Evolutionary conservation across 2,113 vertebrate genomes (phyloP), one percentile per base, ranked within the genome.

Genomic region (Phylloscopus trochiloides): DNA sequence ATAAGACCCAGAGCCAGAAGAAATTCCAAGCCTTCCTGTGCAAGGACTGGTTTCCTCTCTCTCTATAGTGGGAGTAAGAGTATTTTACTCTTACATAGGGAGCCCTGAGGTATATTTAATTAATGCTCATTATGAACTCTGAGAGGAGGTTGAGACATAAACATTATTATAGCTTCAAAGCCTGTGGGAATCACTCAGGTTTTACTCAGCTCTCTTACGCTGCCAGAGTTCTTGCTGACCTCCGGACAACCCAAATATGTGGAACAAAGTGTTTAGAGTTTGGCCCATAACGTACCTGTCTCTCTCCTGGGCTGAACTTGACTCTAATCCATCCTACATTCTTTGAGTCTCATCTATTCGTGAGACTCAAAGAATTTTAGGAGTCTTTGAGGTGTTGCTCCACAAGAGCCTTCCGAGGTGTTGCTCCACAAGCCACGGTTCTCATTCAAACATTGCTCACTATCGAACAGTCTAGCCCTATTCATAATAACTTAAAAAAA

Each of bases 101-200:
- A 92, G 63, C 90, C 94, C 90, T 82, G 47, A 94, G 95, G 93
- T 94, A 26, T 86, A 90, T 94, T 93, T 96, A 94, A 96, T 96
- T 95, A 96, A 92, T 45, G 36, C 73, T 96, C 40, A 90, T 95
- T 95, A 92, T 84, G 51, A 93, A 80, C 79, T 77, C 76, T 90
- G 61, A 92, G 88, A 92, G 34, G 48, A 94, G 65, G 32, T 34
- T 80, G 68, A 96, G 86, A 93, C 75, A 80, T 93, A 95, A 96
- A 95, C 94, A 94, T 71, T 88, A 90, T 93, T 95, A 92, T 14
- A 92, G 43, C 88, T 94, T 95, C 94, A 96, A 97, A 97, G 92
- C 65, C 63, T 65, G 34, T 42, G 28, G 31, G 47, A 47, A 77
- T 90, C 65, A 59, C 51, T 88, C 70, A 79, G 74, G 52, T 89